Evolutionary conservation across 2,113 vertebrate species (phyloP).

Genomic region (Paralichthys olivaceus): DNA sequence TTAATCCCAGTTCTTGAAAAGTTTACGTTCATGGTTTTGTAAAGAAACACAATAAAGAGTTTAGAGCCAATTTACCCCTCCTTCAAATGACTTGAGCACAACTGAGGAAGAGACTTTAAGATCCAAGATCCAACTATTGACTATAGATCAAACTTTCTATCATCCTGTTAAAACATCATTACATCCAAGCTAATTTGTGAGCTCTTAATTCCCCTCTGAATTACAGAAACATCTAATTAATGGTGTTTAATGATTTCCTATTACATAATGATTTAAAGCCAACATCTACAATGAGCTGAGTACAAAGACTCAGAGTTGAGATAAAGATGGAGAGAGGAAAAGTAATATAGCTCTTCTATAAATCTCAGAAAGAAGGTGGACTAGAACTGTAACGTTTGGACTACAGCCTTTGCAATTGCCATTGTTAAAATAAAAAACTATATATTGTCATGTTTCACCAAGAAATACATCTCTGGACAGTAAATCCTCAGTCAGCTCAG

Average conservation of each 20-base stretch:
- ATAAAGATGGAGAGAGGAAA: background rate
- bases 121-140: conserved; percentile 32
- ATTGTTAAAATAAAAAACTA: too few relatives aligned
- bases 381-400: background rate
- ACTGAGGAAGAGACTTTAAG: conserved; percentile 15
- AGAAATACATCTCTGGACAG: background rate
- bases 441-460: background rate
- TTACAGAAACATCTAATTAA: conserved; percentile 5
- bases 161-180: conserved; percentile 4
- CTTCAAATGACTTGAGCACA: conserved; percentile 4
- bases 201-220: conserved; percentile 23
- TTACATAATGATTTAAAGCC: conserved; percentile 14
- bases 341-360: background rate
- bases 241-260: conserved; percentile 23
- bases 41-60: background rate
- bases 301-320: conserved; percentile 15
- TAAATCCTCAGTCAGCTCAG: conserved; percentile 13
- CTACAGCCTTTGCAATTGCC: background rate
- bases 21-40: background rate
- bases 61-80: background rate
- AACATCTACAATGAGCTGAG: conserved; percentile 8
- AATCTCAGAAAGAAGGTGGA: background rate
- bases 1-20: conserved; percentile 11
- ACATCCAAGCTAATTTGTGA: conserved; percentile 32
- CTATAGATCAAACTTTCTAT: conserved; percentile 26